Evolutionary conservation across 2,113 vertebrate species (phyloP), one percentile per base, ranked within the genome.

Genomic region (Philantomba maxwellii): DNA sequence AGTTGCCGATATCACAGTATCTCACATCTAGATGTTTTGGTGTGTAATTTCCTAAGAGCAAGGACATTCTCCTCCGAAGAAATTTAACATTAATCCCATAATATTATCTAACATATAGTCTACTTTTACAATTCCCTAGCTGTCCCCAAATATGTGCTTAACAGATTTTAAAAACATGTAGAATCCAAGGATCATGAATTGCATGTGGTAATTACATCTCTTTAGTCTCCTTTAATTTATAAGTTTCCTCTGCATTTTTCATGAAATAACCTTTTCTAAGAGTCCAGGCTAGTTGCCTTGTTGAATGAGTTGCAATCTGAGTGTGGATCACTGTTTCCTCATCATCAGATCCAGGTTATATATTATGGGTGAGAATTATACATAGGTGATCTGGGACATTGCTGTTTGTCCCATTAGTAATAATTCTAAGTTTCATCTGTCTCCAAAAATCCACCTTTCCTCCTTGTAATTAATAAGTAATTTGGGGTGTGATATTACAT

Each of bases 381-480:
- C 28, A 75, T 36, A 57, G 11, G 13, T 84, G 39, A 36, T 49
- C 14, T 81, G 47, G 83, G 57, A 75, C 49, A 77, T 64, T 80
- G 64, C 53, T 81, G 3, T 60, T 93, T 93, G 62, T 53, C 60
- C 45, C 51, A 21, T 93, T 97, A 64, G 70, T 92, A 95, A 93
- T 89, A 53, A 89, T 90, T 51, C 55, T 94, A 89, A 83, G 62
- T 94, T 95, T 92, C 51, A 80, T 96, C 58, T 96, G 28, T 92
- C 80, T 14, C 87, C 23, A 26, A 83, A 96, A 83, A 91, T 21
- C 9, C n/a, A 70, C 6, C 60, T 87, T 94, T 66, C 8, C 58
- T 53, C 15, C 5, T 87, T 60, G 43, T 94, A 92, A 93, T 97
- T 89, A 95, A 97, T 95, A 53, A 90, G 95, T 77, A 96, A 87